Conservation (phyloP, 2,888 invertebrate species). For the Strigamia maritima region DNA sequence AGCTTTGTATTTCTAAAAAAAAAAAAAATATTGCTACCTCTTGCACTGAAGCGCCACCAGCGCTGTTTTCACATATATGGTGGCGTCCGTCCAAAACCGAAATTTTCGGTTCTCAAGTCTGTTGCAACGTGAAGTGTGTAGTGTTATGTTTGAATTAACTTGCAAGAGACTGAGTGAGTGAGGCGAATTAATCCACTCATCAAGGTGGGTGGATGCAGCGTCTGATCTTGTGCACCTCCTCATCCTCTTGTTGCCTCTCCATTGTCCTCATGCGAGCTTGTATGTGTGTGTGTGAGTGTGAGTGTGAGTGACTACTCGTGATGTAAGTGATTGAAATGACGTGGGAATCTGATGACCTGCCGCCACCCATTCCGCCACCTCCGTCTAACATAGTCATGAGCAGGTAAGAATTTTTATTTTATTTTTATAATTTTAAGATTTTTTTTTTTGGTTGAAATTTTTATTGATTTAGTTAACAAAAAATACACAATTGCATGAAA, state of each 20-base stretch:
- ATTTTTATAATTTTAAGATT: neutral
- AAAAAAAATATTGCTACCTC: neutral
- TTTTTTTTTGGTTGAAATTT: too few relatives aligned
- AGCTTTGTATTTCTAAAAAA: neutral
- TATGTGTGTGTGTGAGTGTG: neutral
- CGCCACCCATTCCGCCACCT: slow-evolving; percentile 28
- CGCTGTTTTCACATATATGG: slow-evolving; percentile 10
- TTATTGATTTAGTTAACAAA: neutral
- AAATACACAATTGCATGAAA: neutral
- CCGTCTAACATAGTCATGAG: slow-evolving; percentile 18
- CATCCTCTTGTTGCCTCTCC: slow-evolving; percentile 17
- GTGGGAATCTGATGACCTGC: slow-evolving; percentile 25
- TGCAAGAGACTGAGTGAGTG: neutral
- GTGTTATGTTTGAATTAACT: neutral
- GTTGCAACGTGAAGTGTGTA: neutral
- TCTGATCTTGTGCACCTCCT: neutral
- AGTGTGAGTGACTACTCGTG: slow-evolving; percentile 1
- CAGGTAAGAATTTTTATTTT: slow-evolving; percentile 10
- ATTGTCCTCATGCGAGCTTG: neutral
- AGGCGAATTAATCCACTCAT: neutral
- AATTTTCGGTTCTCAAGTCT: neutral
- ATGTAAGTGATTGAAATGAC: slow-evolving; percentile 34
- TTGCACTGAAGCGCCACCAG: slow-evolving; percentile 18
- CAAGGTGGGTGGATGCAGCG: neutral
- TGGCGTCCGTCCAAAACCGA: slow-evolving; percentile 20